Percentiles rank a stretch among this genome's conserved stretches.
Evolutionary conservation across 2,797 vertebrate genomes (phyloP).

Genomic region (Channallabes apus): DNA sequence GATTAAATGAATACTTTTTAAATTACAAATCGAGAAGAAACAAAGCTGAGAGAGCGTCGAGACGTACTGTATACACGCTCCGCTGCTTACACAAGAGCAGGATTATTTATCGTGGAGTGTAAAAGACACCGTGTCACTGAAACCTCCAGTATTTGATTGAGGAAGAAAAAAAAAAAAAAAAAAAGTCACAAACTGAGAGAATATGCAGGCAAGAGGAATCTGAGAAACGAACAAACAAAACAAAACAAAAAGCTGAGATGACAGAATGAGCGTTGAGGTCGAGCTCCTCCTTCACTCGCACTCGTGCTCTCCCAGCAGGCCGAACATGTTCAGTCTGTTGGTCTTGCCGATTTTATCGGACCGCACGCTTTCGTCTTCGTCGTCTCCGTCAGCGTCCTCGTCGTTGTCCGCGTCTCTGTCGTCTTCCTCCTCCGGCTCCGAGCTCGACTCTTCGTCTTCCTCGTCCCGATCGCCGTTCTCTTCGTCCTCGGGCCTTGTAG

Average conservation of each 20-base stretch:
- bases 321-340: slow-evolving; percentile 75
- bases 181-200: not conserved
- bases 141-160: not conserved
- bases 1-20: slow-evolving; percentile 29
- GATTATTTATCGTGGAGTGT: slow-evolving; percentile 24
- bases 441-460: slow-evolving; percentile 82
- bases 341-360: slow-evolving; percentile 48
- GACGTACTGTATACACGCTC: slow-evolving; percentile 14
- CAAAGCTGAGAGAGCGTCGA: slow-evolving; percentile 45
- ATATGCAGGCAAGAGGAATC: not conserved
- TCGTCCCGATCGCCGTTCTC: slow-evolving; percentile 68
- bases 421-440: slow-evolving; percentile 84
- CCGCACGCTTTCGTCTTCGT: slow-evolving; percentile 71
- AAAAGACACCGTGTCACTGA: not conserved
- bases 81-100: slow-evolving; percentile 27
- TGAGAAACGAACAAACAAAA: not conserved
- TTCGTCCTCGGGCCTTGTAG: slow-evolving; percentile 58
- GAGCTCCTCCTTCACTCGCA: slow-evolving; percentile 66
- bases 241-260: not conserved
- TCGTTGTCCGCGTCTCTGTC: slow-evolving; percentile 83
- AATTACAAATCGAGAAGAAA: not conserved
- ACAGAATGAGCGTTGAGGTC: not conserved
- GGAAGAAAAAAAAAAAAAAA: not conserved
- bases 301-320: slow-evolving; percentile 74
- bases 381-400: slow-evolving; percentile 73